Base-by-base conservation (phyloP, 2,888 invertebrate species). In the Cyclophora punctaria region DNA sequence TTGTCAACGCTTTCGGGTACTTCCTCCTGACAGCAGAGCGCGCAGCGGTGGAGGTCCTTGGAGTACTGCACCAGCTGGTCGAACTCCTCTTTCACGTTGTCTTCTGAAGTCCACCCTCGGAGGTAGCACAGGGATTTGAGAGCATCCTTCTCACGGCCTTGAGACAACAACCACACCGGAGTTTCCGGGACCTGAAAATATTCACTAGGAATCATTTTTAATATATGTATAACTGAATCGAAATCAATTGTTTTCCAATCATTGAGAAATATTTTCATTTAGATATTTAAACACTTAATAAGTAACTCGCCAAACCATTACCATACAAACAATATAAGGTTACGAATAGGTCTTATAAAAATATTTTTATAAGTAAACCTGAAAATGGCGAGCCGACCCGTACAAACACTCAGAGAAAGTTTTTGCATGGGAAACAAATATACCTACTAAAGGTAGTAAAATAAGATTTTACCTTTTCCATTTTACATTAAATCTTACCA, bases 81-180 rank as follows among this genome's bases (percentile, higher is more conserved):
- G 49, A 84, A 89, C 56, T 90, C 90, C 7, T 87, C 78, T 7
- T 73, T 73, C 2, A 90, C 89, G 34, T 81, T 78, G 3, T 86
- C 81, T 2, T 80, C 71, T 0, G 78, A 67, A 0, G 89, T 87
- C 90, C 90, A 90, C 0, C 91, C 91, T 2, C 91, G 82, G 3
- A 91, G 80, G 75, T 88, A 89, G 57, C 89, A 83, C 0, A 91
- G 70, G 0, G 90, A 85, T 55, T 81, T 82, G 3, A 88, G 62
- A 0, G 91, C 90, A 4, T 90, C 90, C 35, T 87, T 82, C 40
- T 83, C 79, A 44, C 83, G 74, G 2, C 89, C 84, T 60, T 81
- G 83, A 0, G 89, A 82, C 48, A 91, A 58, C 3, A 91, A 68
- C 91, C 91, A 91, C 20, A 90, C 78, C 35, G 91, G 91, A 0